phyloP scores from a whole-genome alignment of 2,113 vertebrate species.

The Henicopernis longicauda region DNA sequence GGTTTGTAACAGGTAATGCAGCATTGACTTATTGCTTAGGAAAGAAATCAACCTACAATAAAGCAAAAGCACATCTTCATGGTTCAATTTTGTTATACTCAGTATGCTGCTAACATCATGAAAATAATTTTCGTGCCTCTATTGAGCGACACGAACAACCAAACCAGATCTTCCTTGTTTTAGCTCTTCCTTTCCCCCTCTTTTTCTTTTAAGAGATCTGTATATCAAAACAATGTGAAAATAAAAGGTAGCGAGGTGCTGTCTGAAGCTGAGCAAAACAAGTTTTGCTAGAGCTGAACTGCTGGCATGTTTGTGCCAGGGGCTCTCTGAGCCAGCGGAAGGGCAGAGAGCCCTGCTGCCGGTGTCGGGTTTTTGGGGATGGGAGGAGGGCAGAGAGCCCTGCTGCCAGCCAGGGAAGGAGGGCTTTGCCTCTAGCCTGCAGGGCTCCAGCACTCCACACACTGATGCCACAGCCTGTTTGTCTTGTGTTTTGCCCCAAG shows the following conservation, averaged over 20 bases:
- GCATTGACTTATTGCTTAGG: background rate
- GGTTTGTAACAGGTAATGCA: background rate
- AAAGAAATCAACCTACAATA: background rate
- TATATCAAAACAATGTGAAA: background rate
- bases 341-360: background rate
- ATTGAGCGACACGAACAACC: background rate
- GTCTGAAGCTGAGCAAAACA: background rate
- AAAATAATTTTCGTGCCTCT: background rate
- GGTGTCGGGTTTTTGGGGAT: accelerated
- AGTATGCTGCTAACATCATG: background rate
- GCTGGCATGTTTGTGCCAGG: background rate
- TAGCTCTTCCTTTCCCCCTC: background rate
- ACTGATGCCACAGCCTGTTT: background rate
- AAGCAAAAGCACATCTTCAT: background rate
- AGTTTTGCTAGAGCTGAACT: background rate
- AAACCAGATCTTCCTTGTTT: background rate
- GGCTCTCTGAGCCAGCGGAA: background rate
- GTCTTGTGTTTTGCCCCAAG: background rate
- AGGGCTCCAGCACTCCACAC: background rate
- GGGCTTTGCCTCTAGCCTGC: background rate
- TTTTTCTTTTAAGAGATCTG: background rate
- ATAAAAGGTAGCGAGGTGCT: background rate
- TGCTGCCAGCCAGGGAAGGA: background rate
- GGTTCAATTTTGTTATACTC: background rate
- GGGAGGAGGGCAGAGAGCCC: background rate